phyloP scores from a whole-genome alignment of 2,113 vertebrate genomes.

The Ciconia stormi region DNA sequence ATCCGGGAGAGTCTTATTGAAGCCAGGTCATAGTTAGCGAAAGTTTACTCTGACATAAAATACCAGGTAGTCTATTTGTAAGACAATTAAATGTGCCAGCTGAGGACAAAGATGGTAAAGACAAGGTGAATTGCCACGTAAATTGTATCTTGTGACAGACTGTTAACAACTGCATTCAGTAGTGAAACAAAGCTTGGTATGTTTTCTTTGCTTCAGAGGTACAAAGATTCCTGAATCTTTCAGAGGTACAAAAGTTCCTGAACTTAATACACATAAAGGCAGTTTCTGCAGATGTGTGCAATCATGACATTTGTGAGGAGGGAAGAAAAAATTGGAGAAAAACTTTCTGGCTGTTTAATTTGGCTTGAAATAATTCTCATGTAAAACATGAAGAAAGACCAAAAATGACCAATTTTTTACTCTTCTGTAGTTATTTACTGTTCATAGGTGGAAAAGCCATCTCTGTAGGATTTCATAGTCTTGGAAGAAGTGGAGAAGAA shows the following conservation, averaged over 20 bases:
- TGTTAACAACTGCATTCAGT: neutral
- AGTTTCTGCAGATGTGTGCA: neutral
- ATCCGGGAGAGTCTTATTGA: neutral
- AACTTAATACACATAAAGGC: neutral
- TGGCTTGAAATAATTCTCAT: neutral
- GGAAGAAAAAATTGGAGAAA: neutral
- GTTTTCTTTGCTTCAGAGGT: neutral
- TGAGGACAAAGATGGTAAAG: neutral
- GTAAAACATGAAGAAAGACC: neutral
- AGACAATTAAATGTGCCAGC: neutral
- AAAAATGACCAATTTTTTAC: neutral
- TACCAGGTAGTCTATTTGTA: neutral
- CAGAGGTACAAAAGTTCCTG: neutral
- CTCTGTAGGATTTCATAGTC: neutral
- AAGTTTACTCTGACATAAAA: neutral
- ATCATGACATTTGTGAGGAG: neutral
- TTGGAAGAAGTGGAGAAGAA: neutral
- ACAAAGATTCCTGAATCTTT: neutral
- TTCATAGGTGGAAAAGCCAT: neutral
- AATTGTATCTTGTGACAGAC: neutral
- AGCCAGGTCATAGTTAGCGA: neutral
- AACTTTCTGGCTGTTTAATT: neutral
- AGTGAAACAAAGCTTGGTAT: neutral
- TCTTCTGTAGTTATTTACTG: neutral
- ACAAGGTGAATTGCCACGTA: neutral